A percentile compares a stretch with the other conserved stretches of the same genome.
These are phyloP conservation scores for Ptychodera flava DNA, from an alignment of 35 echinoderm and acorn worm genomes.

Conservation along the genomic window DNA sequence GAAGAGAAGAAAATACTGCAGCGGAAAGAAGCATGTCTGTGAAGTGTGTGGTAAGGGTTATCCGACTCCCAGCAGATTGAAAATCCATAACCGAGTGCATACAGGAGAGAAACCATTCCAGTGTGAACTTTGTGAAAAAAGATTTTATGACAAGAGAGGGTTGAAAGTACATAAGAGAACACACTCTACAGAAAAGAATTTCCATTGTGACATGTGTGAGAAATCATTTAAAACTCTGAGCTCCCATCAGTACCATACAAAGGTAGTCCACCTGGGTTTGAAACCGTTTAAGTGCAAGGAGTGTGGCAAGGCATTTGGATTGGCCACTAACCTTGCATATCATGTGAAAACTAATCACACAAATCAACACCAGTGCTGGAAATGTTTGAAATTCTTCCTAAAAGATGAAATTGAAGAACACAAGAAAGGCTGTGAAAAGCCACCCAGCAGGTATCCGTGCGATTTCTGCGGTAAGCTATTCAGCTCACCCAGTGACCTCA, in stretches of 20 bases:
- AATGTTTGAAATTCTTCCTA: neutral
- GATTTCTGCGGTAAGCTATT: constrained; percentile 18
- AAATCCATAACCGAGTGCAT: neutral
- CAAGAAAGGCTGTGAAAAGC: constrained; percentile 2
- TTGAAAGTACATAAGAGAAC: constrained; percentile 20
- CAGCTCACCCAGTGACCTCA: neutral
- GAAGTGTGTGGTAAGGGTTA: neutral
- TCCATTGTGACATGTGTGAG: neutral
- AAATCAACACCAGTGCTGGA: neutral
- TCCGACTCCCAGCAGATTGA: neutral
- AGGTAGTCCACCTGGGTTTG: neutral
- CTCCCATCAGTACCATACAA: neutral
- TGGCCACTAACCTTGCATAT: neutral
- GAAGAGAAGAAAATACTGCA: neutral
- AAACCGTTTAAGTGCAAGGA: neutral
- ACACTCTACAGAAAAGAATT: neutral
- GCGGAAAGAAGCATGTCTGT: neutral
- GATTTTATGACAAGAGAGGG: neutral
- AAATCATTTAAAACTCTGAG: neutral
- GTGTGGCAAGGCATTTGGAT: neutral
- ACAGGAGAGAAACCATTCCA: constrained; percentile 5
- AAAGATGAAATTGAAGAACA: neutral
- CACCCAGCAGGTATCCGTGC: neutral
- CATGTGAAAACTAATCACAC: neutral
- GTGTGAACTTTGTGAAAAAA: constrained; percentile 18